Conservation (phyloP, 2,113 vertebrate species). For the Ursus arctos region DNA sequence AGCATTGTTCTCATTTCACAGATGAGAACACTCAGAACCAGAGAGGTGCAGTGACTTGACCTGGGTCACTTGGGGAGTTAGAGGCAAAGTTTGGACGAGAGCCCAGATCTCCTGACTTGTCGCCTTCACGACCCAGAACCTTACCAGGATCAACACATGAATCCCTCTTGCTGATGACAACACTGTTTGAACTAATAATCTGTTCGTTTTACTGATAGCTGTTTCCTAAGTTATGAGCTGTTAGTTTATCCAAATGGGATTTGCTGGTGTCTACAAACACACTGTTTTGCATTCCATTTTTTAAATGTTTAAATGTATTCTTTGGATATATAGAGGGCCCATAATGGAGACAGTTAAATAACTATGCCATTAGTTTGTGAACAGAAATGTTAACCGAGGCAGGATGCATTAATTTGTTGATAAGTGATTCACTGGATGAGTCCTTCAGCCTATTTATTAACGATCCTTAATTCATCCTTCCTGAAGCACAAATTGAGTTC, state of each 20-base stretch:
- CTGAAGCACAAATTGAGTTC: neutral
- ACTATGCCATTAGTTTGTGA: constrained; percentile 30
- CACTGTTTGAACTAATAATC: neutral
- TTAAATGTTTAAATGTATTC: constrained; percentile 7
- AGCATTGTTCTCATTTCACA: neutral
- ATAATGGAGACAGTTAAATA: constrained; percentile 43
- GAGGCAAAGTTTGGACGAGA: neutral
- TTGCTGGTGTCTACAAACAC: constrained; percentile 11
- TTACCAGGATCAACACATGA: neutral
- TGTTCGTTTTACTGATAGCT: constrained; percentile 29
- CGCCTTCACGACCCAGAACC: neutral
- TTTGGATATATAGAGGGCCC: neutral
- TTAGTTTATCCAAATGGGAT: constrained; percentile 27
- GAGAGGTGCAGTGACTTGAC: neutral
- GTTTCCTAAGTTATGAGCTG: constrained; percentile 15
- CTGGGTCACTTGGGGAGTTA: neutral
- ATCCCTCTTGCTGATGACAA: neutral
- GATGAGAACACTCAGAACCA: neutral
- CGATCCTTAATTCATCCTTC: neutral
- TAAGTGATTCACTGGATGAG: constrained; percentile 13
- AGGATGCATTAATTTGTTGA: constrained; percentile 48
- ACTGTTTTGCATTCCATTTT: neutral
- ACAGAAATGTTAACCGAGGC: neutral
- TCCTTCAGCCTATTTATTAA: neutral
- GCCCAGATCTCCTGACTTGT: neutral